phyloP scores from a whole-genome alignment of 2,797 vertebrate species.

The Sparidentex hasta region DNA sequence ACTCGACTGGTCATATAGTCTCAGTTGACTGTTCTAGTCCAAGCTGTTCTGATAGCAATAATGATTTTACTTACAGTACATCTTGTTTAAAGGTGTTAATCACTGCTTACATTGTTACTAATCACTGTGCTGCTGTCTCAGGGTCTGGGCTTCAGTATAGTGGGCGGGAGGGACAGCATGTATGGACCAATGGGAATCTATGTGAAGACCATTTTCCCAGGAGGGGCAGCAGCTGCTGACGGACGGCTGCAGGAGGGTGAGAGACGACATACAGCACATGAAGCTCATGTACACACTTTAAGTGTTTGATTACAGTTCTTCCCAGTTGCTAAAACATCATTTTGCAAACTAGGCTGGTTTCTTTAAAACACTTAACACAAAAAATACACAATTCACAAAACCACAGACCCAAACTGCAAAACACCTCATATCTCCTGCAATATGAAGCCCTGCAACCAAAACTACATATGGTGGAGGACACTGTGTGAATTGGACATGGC shows the following conservation, averaged over 20 bases:
- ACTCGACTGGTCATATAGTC: background rate
- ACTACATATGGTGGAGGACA: too few relatives aligned
- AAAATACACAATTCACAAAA: too few relatives aligned
- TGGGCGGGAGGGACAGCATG: constrained; percentile 94
- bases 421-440: too few relatives aligned
- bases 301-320: background rate
- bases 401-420: too few relatives aligned
- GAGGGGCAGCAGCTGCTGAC: constrained; percentile 93
- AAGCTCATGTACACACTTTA: background rate
- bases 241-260: constrained; percentile 94
- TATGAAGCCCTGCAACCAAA: too few relatives aligned
- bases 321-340: too few relatives aligned
- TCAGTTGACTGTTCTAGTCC: background rate
- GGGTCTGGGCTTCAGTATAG: constrained; percentile 97
- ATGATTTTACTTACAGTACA: background rate
- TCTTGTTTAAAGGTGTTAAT: background rate
- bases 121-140: constrained; percentile 36
- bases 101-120: background rate
- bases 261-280: background rate
- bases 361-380: too few relatives aligned
- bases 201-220: constrained; percentile 95
- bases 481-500: too few relatives aligned
- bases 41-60: background rate
- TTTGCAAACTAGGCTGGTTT: too few relatives aligned
- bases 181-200: constrained; percentile 97